Base-by-base conservation (phyloP, 2,888 invertebrate species). In the Sycophila texana region DNA sequence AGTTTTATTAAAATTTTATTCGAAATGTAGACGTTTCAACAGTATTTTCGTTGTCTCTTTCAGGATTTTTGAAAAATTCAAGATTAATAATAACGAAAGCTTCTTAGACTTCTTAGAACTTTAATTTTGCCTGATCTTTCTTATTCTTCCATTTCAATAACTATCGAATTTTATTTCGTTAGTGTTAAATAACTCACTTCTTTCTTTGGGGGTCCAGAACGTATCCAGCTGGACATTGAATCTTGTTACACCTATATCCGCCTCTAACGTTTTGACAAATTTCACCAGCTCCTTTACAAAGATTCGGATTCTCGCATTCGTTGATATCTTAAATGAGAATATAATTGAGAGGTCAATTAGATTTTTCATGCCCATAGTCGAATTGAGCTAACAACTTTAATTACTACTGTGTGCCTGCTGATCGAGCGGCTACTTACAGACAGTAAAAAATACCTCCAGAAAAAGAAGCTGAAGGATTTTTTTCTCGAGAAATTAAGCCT, bases 181-280 rank as follows among this genome's bases (percentile, higher is more conserved):
- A 26, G 26, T 39, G 4, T 7, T 39, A 4, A 7, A 7, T 39
- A 79, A 92, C 94, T 92, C 90, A 98, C 98, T 98, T 97, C 88
- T 94, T 96, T 80, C 95, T 94, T 73, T 93, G 92, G 0, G 91
- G 90, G 85, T 98, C 98, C 73, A 94, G 93, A 30, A 93, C 91
- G 90, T 98, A 99, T 67, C 97, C 96, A 0, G 92, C 87, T 0
- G 98, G 98, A 89, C 99, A 99, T 65, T 93, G 92, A 82, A 99
- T 95, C 20, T 92, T 92, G 85, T 97, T 96, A 88, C 99, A 99
- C 86, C 96, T 95, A 91, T 94, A 96, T 77, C 95, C 93, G 0
- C 99, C 99, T 79, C 97, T 92, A 0, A 95, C 96, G 90, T 99
- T 99, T 84, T 98, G 94, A 87, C 99, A 99, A 68, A 96, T 93